Conservation (phyloP, 1,140 invertebrate species). For the Polyergus mexicanus region DNA sequence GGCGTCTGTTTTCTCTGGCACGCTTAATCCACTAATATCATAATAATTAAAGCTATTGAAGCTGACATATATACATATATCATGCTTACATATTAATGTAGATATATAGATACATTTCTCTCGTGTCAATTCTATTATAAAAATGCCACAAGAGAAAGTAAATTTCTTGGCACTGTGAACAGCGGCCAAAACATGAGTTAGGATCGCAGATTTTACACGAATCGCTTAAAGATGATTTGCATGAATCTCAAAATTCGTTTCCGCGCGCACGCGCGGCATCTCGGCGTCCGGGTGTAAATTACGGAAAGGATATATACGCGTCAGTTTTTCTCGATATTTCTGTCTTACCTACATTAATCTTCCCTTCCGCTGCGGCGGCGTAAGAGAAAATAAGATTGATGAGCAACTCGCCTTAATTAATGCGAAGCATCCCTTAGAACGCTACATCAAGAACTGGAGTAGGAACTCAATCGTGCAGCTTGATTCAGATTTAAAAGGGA, state of each 20-base stretch:
- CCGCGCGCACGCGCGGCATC: constrained; percentile 21
- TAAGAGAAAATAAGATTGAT: constrained; percentile 83
- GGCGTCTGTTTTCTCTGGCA: constrained; percentile 12
- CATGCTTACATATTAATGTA: background rate
- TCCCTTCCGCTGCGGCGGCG: constrained; percentile 72
- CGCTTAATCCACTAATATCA: constrained; percentile 32
- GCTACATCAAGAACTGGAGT: constrained; percentile 58
- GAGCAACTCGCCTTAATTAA: constrained; percentile 80
- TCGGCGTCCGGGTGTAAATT: constrained; percentile 61
- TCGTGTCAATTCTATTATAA: constrained; percentile 6
- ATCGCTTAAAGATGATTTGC: constrained; percentile 53
- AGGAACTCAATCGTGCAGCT: constrained; percentile 49
- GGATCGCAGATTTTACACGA: constrained; percentile 21
- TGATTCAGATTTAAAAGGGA: constrained; percentile 65
- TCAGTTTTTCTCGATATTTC: constrained; percentile 59
- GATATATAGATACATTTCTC: background rate
- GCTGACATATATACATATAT: background rate
- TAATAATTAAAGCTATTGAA: constrained; percentile 20
- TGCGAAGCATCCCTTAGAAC: constrained; percentile 72
- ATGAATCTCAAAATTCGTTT: constrained; percentile 49
- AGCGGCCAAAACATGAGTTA: background rate
- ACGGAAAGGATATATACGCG: constrained; percentile 50
- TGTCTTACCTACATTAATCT: constrained; percentile 79
- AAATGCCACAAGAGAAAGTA: background rate
- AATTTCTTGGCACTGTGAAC: background rate